Evolutionary conservation across 2,113 vertebrate genomes (phyloP), one percentile per base, ranked within the genome.

Genomic region (Catagonus wagneri): DNA sequence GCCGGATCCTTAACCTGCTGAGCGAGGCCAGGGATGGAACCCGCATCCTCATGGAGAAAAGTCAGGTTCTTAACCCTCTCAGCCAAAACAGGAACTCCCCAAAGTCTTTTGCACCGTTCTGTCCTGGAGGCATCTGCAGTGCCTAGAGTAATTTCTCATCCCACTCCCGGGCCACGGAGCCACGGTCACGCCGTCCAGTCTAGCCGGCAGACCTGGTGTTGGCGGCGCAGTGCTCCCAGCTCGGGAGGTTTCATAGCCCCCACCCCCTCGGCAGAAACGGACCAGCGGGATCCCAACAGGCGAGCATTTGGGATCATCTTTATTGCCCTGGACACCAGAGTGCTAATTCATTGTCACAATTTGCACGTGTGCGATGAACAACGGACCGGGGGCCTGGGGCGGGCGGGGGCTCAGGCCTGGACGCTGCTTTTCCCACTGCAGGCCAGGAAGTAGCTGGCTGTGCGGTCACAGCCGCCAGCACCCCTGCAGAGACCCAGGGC

Each of bases 401-500:
- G 1, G 44, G 39, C 0, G 0, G 71, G 32, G 1, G 25, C 58
- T 97, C 78, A 98, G 9, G 98, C 98, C 94, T 99, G 98, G 96
- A 98, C 99, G 93, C 97, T 98, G 97, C 97, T 98, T 95, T 99
- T 99, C 8, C 98, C 97, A 17, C 95, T 99, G 97, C 99, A 99
- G 10, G 29, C 44, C 99, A n/a, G n/a, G n/a, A n/a, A n/a, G n/a
- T n/a, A n/a, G n/a, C n/a, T n/a, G n/a, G n/a, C n/a, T n/a, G 2
- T 27, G 27, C 98, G 0, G 99, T 97, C 29, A 98, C 95, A 3
- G 98, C 98, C 1, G 99, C 99, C 91, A 99, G 97, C n/a, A 99
- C 98, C 92, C 99, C 99, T 0, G 98, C 98, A 14, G 99, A 98
- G 84, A 99, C 98, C 99, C 98, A 99, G 99, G 1, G 98, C 98